Percentiles rank a stretch among this genome's conserved stretches.
Evolutionary conservation across 2,888 invertebrate species (phyloP).

Genomic region (Auanema sp.): DNA sequence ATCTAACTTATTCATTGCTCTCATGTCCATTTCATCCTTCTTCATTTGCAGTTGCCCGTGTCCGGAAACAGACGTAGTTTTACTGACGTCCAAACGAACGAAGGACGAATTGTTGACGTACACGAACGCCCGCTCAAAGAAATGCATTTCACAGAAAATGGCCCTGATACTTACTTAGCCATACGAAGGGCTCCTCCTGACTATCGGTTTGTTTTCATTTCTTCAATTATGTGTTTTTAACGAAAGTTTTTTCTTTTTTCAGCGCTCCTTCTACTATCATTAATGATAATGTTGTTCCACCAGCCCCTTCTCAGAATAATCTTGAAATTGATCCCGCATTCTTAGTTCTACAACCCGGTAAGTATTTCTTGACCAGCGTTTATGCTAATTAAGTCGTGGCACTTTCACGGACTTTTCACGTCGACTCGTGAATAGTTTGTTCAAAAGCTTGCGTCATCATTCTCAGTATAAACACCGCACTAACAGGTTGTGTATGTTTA

Average conservation of each 20-base stretch:
- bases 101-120: too few species aligned
- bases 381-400: too few species aligned
- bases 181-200: conserved; percentile 54
- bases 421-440: too few species aligned
- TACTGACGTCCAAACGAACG: too few species aligned
- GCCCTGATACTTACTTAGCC: conserved; percentile 16
- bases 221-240: neutral
- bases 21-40: too few species aligned
- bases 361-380: too few species aligned
- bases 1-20: too few species aligned
- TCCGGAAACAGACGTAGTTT: too few species aligned
- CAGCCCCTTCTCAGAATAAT: neutral
- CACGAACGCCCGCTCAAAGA: neutral
- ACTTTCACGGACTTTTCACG: too few species aligned
- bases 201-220: conserved; percentile 14
- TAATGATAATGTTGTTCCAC: neutral
- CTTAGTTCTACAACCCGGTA: conserved; percentile 18
- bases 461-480: too few species aligned
- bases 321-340: conserved; percentile 17
- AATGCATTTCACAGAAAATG: conserved; percentile 13
- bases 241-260: neutral
- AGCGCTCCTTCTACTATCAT: neutral
- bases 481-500: neutral
- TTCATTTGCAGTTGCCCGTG: too few species aligned
- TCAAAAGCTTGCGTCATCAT: too few species aligned